Percentiles rank a stretch among this genome's conserved stretches.
Conservation (phyloP, 2,797 vertebrate genomes). For the Serranus cabrilla region DNA sequence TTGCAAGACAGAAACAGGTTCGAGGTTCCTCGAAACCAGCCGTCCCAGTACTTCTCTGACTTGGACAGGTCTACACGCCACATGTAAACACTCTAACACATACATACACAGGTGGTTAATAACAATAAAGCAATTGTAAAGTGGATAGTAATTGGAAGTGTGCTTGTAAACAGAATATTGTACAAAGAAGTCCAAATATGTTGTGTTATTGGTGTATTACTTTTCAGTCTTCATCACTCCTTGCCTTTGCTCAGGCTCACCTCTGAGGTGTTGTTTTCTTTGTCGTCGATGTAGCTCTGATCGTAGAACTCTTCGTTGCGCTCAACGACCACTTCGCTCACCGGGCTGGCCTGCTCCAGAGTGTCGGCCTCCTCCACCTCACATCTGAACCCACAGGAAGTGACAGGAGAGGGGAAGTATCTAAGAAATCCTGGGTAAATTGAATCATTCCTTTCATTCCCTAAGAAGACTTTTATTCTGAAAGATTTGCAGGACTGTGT, state of each 20-base stretch:
- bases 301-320: slow-evolving; percentile 72
- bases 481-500: no score
- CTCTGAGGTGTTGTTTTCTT: slow-evolving; percentile 64
- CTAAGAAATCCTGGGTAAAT: background rate
- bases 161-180: no score
- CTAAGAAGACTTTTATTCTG: no score
- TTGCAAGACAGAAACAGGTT: slow-evolving; percentile 82
- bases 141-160: no score
- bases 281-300: slow-evolving; percentile 71
- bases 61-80: slow-evolving; percentile 84
- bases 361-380: slow-evolving; percentile 62
- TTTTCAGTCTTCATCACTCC: no score
- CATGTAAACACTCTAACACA: slow-evolving; percentile 65
- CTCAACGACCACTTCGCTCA: slow-evolving; percentile 63
- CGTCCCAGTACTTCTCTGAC: slow-evolving; percentile 84
- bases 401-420: background rate
- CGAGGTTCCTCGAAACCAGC: slow-evolving; percentile 84
- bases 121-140: background rate
- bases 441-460: no score
- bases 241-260: slow-evolving; percentile 26
- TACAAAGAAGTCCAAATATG: no score
- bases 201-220: no score
- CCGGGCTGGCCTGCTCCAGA: slow-evolving; percentile 64
- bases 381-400: slow-evolving; percentile 58
- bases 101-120: background rate